Conservation (phyloP, 2,888 invertebrate species). For the Rhorus exstirpatorius region DNA sequence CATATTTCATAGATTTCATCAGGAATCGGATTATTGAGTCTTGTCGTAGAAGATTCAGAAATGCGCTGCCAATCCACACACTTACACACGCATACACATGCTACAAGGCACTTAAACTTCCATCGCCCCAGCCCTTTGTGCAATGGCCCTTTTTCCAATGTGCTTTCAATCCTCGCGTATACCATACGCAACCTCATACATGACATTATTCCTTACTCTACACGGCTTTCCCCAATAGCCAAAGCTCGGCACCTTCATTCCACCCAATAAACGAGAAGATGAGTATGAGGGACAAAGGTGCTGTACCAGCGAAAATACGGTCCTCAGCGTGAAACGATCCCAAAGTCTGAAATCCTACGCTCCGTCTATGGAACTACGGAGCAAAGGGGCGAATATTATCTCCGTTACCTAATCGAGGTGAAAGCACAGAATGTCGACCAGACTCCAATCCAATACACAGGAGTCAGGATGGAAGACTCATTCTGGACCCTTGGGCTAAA, state of each 20-base stretch:
- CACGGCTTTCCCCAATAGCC: constrained; percentile 37
- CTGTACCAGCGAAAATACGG: constrained; percentile 21
- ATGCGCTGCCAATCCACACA: too few relatives aligned
- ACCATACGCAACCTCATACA: constrained; percentile 1
- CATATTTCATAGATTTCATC: too few relatives aligned
- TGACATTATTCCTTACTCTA: constrained; percentile 33
- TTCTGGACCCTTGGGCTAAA: constrained; percentile 47
- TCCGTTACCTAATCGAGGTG: constrained; percentile 51
- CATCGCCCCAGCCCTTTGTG: background rate
- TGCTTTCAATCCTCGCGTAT: constrained; percentile 9
- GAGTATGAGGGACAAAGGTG: constrained; percentile 7
- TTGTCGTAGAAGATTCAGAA: too few relatives aligned
- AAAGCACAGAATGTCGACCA: constrained; percentile 18
- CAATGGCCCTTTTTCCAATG: constrained; percentile 7
- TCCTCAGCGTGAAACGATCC: constrained; percentile 48
- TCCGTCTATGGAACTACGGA: constrained; percentile 16
- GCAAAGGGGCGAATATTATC: constrained; percentile 53
- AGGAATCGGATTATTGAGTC: too few relatives aligned
- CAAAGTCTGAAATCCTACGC: constrained; percentile 38
- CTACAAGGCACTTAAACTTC: background rate
- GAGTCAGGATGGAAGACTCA: constrained; percentile 44
- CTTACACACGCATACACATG: background rate
- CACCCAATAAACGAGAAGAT: constrained; percentile 1
- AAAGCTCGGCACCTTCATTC: constrained; percentile 42
- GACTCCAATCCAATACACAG: constrained; percentile 28